These are phyloP conservation scores for Rhizoglyphus robini DNA, from an alignment of 1,140 invertebrate genomes.

Conservation along the genomic window DNA sequence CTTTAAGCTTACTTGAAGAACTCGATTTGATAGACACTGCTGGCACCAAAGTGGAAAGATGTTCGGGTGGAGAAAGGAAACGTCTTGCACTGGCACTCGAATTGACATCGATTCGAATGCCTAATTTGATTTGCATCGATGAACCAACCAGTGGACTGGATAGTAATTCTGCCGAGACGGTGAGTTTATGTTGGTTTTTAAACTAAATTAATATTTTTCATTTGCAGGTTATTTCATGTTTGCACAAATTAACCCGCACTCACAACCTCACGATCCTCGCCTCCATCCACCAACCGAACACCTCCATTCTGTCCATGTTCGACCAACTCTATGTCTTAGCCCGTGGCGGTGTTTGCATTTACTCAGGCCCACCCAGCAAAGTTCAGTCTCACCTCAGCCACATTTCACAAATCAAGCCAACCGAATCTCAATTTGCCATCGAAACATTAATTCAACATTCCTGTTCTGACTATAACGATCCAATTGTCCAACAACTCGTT, in stretches of 20 bases:
- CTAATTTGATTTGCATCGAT: constrained; percentile 27
- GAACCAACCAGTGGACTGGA: constrained; percentile 43
- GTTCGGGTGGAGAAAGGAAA: constrained; percentile 69
- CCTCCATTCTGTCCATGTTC: constrained; percentile 86
- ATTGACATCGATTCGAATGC: constrained; percentile 42
- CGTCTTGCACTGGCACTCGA: constrained; percentile 85
- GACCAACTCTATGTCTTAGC: constrained; percentile 39
- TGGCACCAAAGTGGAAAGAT: neutral
- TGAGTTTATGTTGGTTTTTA: neutral
- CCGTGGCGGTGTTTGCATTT: constrained; percentile 26
- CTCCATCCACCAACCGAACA: constrained; percentile 92
- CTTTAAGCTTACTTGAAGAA: neutral
- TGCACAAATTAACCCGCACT: constrained; percentile 37
- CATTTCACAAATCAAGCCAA: neutral
- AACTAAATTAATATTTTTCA: neutral
- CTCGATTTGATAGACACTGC: constrained; percentile 60
- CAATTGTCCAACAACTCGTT: neutral
- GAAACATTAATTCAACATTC: constrained; percentile 1
- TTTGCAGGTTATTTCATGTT: constrained; percentile 19
- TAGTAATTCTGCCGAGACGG: constrained; percentile 37
- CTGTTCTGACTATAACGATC: neutral
- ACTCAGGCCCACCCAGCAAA: constrained; percentile 27
- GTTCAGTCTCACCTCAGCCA: too few relatives aligned
- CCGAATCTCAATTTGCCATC: neutral
- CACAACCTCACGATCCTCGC: constrained; percentile 53